A percentile compares a stretch with the other conserved stretches of the same genome.
phyloP scores from a whole-genome alignment of 2,888 invertebrate genomes.

The Cryptophagus acutangulus region DNA sequence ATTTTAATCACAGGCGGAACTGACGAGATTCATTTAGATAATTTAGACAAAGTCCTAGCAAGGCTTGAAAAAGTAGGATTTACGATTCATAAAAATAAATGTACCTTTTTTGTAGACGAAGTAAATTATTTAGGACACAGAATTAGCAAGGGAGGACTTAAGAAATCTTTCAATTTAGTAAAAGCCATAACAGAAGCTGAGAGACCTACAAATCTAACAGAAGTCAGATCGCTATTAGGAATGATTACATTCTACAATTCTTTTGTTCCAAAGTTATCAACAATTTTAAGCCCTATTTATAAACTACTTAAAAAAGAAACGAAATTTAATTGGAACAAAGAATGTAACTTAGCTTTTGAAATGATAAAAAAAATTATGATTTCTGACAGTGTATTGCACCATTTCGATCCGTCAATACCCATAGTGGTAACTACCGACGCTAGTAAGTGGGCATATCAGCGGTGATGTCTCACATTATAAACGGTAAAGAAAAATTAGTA shows the following conservation, averaged over 20 bases:
- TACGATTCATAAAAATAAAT: slow-evolving; percentile 31
- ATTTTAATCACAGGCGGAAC: slow-evolving; percentile 27
- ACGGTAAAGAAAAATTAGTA: slow-evolving; percentile 12
- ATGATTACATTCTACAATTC: neutral
- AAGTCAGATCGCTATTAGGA: neutral
- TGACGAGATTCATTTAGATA: slow-evolving; percentile 18
- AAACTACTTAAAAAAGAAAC: slow-evolving; percentile 2
- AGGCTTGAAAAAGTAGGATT: slow-evolving; percentile 23
- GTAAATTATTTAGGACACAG: slow-evolving; percentile 11
- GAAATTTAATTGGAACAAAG: slow-evolving; percentile 4
- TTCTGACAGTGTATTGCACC: neutral
- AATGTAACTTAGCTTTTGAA: slow-evolving; percentile 8
- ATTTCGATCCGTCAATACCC: slow-evolving; percentile 6
- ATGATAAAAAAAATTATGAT: slow-evolving; percentile 3
- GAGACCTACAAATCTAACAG: neutral
- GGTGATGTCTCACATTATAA: slow-evolving; percentile 4
- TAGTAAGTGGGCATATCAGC: slow-evolving; percentile 9
- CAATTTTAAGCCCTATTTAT: slow-evolving; percentile 1
- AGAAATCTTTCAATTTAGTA: neutral
- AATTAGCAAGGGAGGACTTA: slow-evolving; percentile 27
- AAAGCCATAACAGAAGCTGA: neutral
- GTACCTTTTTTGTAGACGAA: slow-evolving; percentile 30
- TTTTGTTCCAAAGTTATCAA: neutral
- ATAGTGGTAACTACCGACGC: slow-evolving; percentile 9
- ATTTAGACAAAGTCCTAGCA: slow-evolving; percentile 22